Conservation (phyloP, 2,888 invertebrate genomes). For the Standfussiana lucernea region DNA sequence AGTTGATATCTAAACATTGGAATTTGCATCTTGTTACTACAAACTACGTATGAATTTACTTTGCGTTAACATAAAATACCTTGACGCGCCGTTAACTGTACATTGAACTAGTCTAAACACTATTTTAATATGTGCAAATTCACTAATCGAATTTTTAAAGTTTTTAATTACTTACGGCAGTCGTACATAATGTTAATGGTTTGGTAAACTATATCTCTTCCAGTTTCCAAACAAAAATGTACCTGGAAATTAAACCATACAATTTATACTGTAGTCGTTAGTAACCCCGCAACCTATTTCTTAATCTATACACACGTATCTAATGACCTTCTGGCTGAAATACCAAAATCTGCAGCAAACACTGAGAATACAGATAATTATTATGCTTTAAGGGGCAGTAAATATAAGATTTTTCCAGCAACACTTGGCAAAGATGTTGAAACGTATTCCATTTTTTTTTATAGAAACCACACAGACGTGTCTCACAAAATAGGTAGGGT, state of each 20-base stretch:
- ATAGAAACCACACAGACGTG: neutral
- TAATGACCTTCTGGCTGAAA: slow-evolving; percentile 17
- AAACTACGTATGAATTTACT: neutral
- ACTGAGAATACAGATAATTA: neutral
- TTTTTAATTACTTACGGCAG: slow-evolving; percentile 61
- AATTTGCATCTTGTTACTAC: neutral
- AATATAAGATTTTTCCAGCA: neutral
- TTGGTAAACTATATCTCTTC: slow-evolving; percentile 49
- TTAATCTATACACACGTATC: neutral
- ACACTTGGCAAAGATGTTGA: neutral
- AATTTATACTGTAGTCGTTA: slow-evolving; percentile 37
- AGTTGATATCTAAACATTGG: neutral
- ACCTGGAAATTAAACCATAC: slow-evolving; percentile 46
- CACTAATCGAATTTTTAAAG: neutral
- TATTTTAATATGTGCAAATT: neutral
- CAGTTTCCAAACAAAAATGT: slow-evolving; percentile 37
- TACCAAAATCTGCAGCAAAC: neutral
- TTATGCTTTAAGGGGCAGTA: neutral
- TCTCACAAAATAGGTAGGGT: too few species aligned
- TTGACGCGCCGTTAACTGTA: neutral
- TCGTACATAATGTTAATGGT: slow-evolving; percentile 62
- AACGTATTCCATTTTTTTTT: neutral
- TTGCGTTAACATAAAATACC: neutral
- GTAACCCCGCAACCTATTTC: slow-evolving; percentile 21
- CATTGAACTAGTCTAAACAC: neutral